Percentiles rank a stretch among this genome's conserved stretches.
Evolutionary conservation across 2,888 invertebrate genomes (phyloP).

Genomic region (Conomelus anceps): DNA sequence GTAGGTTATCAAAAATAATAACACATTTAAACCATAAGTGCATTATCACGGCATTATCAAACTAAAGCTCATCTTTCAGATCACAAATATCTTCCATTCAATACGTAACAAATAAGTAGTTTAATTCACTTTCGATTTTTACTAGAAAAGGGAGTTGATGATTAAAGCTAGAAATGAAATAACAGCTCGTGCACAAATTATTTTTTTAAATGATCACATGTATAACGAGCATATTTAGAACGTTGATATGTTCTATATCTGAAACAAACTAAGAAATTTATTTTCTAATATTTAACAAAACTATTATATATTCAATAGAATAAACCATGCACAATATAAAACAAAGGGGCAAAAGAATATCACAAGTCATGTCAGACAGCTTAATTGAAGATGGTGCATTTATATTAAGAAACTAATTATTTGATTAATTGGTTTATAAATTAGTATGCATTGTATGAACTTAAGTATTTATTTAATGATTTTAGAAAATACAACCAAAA

Average conservation of each 20-base stretch:
- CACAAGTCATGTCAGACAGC: no score
- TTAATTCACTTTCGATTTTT: neutral
- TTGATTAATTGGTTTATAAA: no score
- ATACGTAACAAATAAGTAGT: neutral
- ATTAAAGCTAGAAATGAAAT: neutral
- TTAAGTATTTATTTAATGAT: no score
- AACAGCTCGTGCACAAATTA: no score
- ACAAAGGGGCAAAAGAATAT: neutral
- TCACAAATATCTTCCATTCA: neutral
- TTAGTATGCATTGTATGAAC: no score
- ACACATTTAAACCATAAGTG: no score
- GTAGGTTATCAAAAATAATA: no score
- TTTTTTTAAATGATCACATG: neutral
- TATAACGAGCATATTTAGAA: neutral
- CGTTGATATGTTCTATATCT: neutral
- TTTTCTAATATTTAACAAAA: neutral
- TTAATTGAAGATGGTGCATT: no score
- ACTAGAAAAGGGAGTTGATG: neutral
- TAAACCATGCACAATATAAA: neutral
- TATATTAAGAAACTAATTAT: no score
- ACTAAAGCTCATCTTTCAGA: neutral
- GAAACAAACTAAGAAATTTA: neutral
- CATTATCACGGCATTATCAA: no score
- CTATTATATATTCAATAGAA: no score
- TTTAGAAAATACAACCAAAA: no score